Conservation (phyloP, 2,888 invertebrate genomes). For the Brachypalpus laphriformis region DNA sequence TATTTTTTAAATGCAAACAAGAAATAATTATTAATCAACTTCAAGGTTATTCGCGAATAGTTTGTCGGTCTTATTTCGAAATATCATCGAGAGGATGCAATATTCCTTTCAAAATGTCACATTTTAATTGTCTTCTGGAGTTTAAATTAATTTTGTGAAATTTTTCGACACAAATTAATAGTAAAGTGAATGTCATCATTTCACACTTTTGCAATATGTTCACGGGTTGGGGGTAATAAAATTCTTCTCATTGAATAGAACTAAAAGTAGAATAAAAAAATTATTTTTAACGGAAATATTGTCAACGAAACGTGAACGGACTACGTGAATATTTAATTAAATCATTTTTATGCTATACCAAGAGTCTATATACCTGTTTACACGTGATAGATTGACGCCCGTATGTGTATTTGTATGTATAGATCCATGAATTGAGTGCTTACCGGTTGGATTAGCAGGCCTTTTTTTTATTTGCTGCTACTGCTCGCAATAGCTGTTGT, state of each 20-base stretch:
- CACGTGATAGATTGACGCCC: slow-evolving; percentile 33
- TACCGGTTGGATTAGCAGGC: slow-evolving; percentile 49
- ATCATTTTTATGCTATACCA: slow-evolving; percentile 54
- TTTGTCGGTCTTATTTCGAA: slow-evolving; percentile 35
- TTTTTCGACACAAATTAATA: background rate
- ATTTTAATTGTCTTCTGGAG: background rate
- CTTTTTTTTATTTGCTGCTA: slow-evolving; percentile 29
- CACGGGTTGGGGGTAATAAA: background rate
- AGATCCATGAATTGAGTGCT: slow-evolving; percentile 34
- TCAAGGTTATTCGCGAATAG: slow-evolving; percentile 33
- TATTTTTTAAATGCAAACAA: slow-evolving; percentile 51
- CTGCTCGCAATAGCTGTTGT: slow-evolving; percentile 16
- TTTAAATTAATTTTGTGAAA: slow-evolving; percentile 9
- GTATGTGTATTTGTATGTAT: slow-evolving; percentile 13
- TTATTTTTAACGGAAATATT: slow-evolving; percentile 71
- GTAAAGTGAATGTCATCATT: background rate
- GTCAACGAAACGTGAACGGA: slow-evolving; percentile 68
- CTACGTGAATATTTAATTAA: slow-evolving; percentile 65
- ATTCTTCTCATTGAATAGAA: slow-evolving; percentile 48
- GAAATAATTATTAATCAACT: slow-evolving; percentile 11
- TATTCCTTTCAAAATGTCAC: slow-evolving; percentile 37
- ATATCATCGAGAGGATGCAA: slow-evolving; percentile 30
- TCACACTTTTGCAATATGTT: slow-evolving; percentile 6
- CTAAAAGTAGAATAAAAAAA: slow-evolving; percentile 11
- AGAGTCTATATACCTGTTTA: slow-evolving; percentile 34